Conservation (phyloP, 2,888 invertebrate genomes). For the Ryuthela nishihirai region DNA sequence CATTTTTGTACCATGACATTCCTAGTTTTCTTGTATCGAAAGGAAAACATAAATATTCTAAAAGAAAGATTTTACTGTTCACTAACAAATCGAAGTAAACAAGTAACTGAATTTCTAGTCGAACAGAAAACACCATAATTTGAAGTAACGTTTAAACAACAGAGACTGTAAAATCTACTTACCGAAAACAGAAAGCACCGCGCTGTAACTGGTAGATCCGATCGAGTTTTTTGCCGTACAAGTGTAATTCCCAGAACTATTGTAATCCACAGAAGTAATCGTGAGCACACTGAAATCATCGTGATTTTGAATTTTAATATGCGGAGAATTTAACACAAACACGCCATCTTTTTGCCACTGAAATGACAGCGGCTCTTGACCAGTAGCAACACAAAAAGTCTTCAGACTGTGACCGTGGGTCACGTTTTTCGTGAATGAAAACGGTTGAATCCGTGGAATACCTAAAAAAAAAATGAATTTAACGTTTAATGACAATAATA, state of each 20-base stretch:
- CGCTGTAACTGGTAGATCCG: conserved; percentile 17
- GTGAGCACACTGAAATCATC: conserved; percentile 30
- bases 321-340: conserved; percentile 19
- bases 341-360: conserved; percentile 40
- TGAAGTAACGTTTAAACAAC: too few relatives aligned
- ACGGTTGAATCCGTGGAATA: conserved; percentile 26
- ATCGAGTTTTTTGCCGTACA: conserved; percentile 28
- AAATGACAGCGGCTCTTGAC: conserved; percentile 34
- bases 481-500: too few relatives aligned
- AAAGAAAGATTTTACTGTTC: too few relatives aligned
- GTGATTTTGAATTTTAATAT: conserved; percentile 22
- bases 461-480: conserved; percentile 24
- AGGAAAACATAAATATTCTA: too few relatives aligned
- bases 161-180: conserved; percentile 1
- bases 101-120: too few relatives aligned
- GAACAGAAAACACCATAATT: too few relatives aligned
- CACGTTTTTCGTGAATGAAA: conserved; percentile 30
- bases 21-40: too few relatives aligned
- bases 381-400: conserved; percentile 19
- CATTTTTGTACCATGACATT: too few relatives aligned
- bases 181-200: conserved; percentile 26
- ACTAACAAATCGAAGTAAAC: too few relatives aligned
- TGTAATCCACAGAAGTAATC: conserved; percentile 30
- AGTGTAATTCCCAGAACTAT: conserved; percentile 32
- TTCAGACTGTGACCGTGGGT: conserved; percentile 29